Conservation (phyloP, 2,888 invertebrate genomes). For the Mesoligia furuncula region DNA sequence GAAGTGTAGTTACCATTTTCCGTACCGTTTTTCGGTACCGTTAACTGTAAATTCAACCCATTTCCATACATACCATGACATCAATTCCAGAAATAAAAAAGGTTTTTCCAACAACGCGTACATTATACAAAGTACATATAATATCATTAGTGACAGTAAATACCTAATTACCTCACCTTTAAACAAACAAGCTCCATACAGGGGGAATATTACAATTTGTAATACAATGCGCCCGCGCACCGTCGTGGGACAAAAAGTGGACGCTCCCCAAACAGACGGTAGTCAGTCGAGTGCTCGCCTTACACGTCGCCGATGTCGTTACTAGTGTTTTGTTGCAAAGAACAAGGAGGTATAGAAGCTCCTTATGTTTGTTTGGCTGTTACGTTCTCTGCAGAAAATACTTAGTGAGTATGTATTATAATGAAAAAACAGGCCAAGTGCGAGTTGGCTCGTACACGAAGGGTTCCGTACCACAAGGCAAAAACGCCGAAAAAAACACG, state of each 20-base stretch:
- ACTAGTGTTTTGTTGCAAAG: constrained; percentile 51
- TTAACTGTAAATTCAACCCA: neutral
- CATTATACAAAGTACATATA: constrained; percentile 31
- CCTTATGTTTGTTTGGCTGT: rapidly evolving
- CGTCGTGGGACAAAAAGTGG: constrained; percentile 77
- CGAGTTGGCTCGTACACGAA: too few relatives aligned
- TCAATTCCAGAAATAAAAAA: constrained; percentile 12
- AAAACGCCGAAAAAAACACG: too few relatives aligned
- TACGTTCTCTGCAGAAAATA: neutral
- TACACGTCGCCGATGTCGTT: constrained; percentile 59
- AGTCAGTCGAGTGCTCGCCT: constrained; percentile 67
- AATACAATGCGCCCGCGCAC: constrained; percentile 79
- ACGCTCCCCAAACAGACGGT: constrained; percentile 71
- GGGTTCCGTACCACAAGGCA: too few relatives aligned
- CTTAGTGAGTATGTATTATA: neutral
- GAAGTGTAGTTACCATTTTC: neutral
- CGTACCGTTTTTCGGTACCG: neutral
- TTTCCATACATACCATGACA: neutral
- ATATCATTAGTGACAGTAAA: constrained; percentile 62
- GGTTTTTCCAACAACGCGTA: neutral
- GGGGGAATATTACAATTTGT: constrained; percentile 86
- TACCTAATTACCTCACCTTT: constrained; percentile 67
- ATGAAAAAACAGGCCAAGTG: too few relatives aligned
- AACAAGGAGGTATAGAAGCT: constrained; percentile 15
- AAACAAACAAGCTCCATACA: constrained; percentile 72